Evolutionary conservation across 92 coral and sea anemone species (phyloP), one percentile per base, ranked within the genome.

Genomic region (Actinernus sp.): DNA sequence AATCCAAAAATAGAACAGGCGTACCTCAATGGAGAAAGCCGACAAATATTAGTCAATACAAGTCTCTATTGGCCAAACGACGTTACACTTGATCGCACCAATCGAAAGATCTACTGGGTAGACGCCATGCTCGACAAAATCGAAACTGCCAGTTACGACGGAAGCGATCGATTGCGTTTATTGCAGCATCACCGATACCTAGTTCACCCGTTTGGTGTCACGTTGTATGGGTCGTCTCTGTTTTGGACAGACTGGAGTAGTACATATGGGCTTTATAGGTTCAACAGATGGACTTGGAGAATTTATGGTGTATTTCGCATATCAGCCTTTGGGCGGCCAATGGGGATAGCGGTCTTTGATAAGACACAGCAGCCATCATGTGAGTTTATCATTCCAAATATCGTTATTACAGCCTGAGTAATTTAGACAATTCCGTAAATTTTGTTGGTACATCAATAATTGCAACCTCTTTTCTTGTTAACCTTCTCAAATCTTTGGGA

Each of bases 201-300:
- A 13, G 38, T 75, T 2, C 83, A 75, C 20, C 83, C 83, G 2
- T 75, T 63, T 41, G 61, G 74, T 1, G 46, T 75, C 34, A 74
- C 58, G 14, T 8, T 73, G 4, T 49, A 31, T 21, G 51, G 47
- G 24, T 44, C 47, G 4, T 19, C 45, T 26, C 48, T 78, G 44
- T 78, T 57, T 17, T 78, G 85, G 85, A 62, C 85, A 1, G 85
- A 78, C 58, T 61, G 71, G 48, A 37, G 16, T 13, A 61, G 46
- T 10, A 24, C 18, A 2, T 29, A 4, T 6, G 49, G 49, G 26
- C 21, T 65, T 4, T 59, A 65, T 30, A 51, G 50, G 28, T 21
- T 65, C 34, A 36, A 65, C 18, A 30, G 10, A 36, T n/a, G n/a
- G n/a, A n/a, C n/a, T n/a, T n/a, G n/a, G n/a, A n/a, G n/a, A n/a